Base-by-base conservation (phyloP, 1,140 invertebrate species). In the Eriosoma lanigerum region DNA sequence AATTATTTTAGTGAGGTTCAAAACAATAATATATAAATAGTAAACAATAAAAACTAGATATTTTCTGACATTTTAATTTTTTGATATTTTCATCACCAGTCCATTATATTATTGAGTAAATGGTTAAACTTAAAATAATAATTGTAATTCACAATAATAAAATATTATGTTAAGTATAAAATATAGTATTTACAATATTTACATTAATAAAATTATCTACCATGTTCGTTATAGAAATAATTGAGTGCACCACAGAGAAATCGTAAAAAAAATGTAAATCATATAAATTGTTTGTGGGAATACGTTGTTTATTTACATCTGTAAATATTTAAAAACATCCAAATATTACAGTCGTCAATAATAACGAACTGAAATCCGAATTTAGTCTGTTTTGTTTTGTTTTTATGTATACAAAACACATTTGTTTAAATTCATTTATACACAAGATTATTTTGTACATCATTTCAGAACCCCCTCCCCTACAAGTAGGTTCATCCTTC, bases 341-440 rank as follows among this genome's bases (percentile, higher is more conserved):
- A 72, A 72, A 72, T 72, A 72, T 72, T 72, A 24, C 26, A 52
- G 26, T 72, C 24, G 26, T 52, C 68, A 72, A 52, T 70, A n/a
- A 50, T 19, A 50, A 70, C 24, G 66, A 24, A 26, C 17, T 46
- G 24, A 52, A 29, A 24, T 17, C 15, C 68, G 24, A 52, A 29
- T 72, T 19, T 52, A 68, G 68, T 44, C 15, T 5, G 66, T 29
- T 70, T 50, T 50, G 9, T 52, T 72, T 72, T 70, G 19, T 50
- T 52, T 19, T 12, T 29, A 29, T n/a, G 48, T 48, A 48, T 17
- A 38, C n/a, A 68, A 48, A 48, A 48, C 66, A 48, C 68, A 52
- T 72, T 72, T 52, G 48, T 72, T 72, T 52, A 72, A 72, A 72
- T 72, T 29, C 29, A 52, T 72, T 26, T 72, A 72, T 52, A 72